Conservation (phyloP, 2,888 invertebrate genomes). For the Andrena bicolor region DNA sequence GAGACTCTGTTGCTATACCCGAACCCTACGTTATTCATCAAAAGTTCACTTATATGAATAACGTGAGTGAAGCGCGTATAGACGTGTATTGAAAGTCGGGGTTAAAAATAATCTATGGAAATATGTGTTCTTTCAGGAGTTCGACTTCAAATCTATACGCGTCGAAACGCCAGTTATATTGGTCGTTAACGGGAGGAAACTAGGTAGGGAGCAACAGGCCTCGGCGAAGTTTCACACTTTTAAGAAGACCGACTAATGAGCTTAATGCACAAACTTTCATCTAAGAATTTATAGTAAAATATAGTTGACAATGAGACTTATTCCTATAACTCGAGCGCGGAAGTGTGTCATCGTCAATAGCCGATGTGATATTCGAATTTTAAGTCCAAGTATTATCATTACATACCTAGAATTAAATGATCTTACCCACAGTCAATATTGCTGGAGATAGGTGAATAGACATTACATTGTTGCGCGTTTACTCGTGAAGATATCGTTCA, state of each 20-base stretch:
- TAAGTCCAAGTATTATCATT: conserved; percentile 38
- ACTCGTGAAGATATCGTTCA: conserved; percentile 24
- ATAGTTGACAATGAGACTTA: conserved; percentile 15
- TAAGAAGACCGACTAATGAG: conserved; percentile 87
- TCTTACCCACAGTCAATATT: conserved; percentile 54
- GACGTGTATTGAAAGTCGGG: background rate
- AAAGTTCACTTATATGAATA: conserved; percentile 86
- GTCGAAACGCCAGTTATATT: conserved; percentile 92
- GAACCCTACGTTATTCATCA: conserved; percentile 90
- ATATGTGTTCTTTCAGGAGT: conserved; percentile 86
- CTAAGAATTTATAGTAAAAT: conserved; percentile 12
- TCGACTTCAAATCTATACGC: conserved; percentile 90
- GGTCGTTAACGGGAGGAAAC: conserved; percentile 91
- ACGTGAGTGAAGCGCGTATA: conserved; percentile 84
- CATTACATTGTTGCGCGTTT: conserved; percentile 33
- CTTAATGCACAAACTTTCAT: conserved; percentile 64
- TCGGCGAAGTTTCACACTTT: conserved; percentile 89
- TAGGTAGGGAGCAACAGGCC: conserved; percentile 89
- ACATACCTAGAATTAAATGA: conserved; percentile 41
- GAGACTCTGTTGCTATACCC: conserved; percentile 93
- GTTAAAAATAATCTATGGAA: conserved; percentile 19
- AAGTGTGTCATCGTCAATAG: conserved; percentile 23
- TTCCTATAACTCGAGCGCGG: conserved; percentile 11
- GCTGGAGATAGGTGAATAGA: conserved; percentile 29
- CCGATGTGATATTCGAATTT: conserved; percentile 41